Percentiles rank a stretch among this genome's conserved stretches.
Conservation (phyloP, 2,113 vertebrate species). For the Dromaius novaehollandiae region DNA sequence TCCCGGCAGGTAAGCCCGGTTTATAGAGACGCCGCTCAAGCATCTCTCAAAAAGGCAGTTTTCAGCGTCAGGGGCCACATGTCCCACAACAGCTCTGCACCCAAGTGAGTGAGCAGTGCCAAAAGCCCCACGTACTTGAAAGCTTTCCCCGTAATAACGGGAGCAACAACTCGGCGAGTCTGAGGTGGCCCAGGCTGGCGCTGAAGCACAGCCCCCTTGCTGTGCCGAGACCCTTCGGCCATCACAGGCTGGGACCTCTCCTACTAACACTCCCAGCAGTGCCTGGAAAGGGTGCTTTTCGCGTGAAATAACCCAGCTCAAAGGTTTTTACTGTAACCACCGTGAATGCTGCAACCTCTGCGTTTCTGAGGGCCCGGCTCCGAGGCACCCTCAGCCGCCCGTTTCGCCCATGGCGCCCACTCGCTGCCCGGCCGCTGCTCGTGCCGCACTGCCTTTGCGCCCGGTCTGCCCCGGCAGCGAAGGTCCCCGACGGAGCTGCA, state of each 20-base stretch:
- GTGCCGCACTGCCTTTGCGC: neutral
- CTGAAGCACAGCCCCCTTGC: too few species aligned
- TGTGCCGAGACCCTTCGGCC: too few species aligned
- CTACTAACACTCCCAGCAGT: too few species aligned
- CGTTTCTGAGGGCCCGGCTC: too few species aligned
- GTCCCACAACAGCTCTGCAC: neutral
- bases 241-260: too few species aligned
- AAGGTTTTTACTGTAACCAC: too few species aligned
- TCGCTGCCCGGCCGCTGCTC: rapidly evolving
- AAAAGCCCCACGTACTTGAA: rapidly evolving
- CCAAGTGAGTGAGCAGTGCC: rapidly evolving
- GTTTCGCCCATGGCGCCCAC: rapidly evolving
- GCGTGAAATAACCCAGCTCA: too few species aligned
- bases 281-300: too few species aligned
- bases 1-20: rapidly evolving
- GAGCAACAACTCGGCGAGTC: too few species aligned
- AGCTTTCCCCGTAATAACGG: neutral
- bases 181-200: too few species aligned
- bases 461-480: neutral
- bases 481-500: neutral
- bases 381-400: too few species aligned
- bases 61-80: neutral
- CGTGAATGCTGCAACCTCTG: too few species aligned
- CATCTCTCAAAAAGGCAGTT: rapidly evolving
- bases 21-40: neutral